Evolutionary conservation across 2,888 invertebrate species (phyloP).

Genomic region (Erebia palarica): DNA sequence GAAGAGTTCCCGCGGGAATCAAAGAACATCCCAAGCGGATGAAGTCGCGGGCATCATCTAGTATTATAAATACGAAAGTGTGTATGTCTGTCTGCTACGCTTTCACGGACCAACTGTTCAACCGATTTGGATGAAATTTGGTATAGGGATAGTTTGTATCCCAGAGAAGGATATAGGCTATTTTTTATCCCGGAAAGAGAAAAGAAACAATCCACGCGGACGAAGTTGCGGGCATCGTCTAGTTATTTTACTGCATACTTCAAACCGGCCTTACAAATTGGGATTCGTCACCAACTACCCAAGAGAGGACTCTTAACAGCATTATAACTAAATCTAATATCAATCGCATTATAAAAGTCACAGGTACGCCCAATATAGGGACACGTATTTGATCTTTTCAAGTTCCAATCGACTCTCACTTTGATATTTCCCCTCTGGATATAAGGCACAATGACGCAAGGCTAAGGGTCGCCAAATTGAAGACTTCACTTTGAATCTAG

Average conservation of each 20-base stretch:
- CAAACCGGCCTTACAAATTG: neutral
- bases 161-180: no score
- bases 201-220: neutral
- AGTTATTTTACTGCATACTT: neutral
- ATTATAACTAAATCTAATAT: conserved; percentile 35
- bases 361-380: conserved; percentile 58
- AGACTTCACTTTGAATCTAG: conserved; percentile 59
- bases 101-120: no score
- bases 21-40: no score
- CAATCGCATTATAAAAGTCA: conserved; percentile 55
- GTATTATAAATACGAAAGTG: no score
- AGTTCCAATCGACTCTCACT: conserved; percentile 71
- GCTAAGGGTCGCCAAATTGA: conserved; percentile 59
- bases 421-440: conserved; percentile 69
- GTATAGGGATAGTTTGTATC: no score
- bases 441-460: conserved; percentile 59
- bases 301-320: conserved; percentile 9
- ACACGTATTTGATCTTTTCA: conserved; percentile 76
- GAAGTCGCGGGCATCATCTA: no score
- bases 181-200: no score
- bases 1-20: no score
- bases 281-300: conserved; percentile 21
- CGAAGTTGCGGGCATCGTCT: neutral
- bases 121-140: no score
- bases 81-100: no score